Evolutionary conservation across 2,113 vertebrate genomes (phyloP).

Genomic region (Cricetomys ansorgei): DNA sequence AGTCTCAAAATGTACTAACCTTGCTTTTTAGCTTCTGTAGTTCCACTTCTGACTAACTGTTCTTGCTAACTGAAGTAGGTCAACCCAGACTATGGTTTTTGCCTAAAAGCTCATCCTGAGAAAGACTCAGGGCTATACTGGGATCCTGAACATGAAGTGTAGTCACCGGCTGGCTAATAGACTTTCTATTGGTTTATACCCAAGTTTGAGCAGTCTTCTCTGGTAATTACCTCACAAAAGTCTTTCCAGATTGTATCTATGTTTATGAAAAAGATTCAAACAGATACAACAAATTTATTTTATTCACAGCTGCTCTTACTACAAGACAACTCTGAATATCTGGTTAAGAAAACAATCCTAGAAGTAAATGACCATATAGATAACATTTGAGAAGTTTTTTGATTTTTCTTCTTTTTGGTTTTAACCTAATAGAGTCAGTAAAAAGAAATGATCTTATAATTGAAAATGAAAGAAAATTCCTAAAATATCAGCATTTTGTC

Average conservation of each 20-base stretch:
- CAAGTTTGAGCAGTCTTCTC: no score
- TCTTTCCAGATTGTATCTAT: neutral
- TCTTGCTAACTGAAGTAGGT: no score
- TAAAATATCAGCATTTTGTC: neutral
- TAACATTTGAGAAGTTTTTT: neutral
- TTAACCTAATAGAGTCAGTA: neutral
- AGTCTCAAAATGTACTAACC: no score
- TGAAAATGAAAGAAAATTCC: constrained; percentile 25
- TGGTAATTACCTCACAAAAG: no score
- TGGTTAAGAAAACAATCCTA: neutral
- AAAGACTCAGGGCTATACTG: no score
- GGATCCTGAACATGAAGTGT: no score
- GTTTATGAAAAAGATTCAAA: neutral
- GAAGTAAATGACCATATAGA: neutral
- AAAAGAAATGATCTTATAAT: neutral
- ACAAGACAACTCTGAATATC: neutral
- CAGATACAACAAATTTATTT: neutral
- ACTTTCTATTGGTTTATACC: no score
- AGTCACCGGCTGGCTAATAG: no score
- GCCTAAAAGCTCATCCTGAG: no score
- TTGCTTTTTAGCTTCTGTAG: no score
- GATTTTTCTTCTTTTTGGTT: neutral
- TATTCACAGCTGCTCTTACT: neutral
- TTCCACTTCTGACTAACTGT: no score
- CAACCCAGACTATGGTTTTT: no score